Evolutionary conservation across 2,113 vertebrate species (phyloP).

Genomic region (Raja brachyura): DNA sequence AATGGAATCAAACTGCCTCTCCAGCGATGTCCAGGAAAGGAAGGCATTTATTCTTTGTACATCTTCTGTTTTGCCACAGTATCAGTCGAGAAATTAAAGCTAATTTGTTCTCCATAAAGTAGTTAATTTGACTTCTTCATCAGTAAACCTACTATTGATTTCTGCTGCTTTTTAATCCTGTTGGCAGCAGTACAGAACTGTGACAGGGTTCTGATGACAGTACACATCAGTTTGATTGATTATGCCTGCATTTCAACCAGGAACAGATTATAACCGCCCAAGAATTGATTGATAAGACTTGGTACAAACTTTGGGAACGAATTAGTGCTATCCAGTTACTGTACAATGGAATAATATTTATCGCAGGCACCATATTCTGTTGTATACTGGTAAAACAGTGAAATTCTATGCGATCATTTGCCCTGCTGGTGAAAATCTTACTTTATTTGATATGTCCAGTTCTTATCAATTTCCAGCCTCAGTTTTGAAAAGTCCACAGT

Average conservation of each 20-base stretch:
- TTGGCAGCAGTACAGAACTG: not conserved
- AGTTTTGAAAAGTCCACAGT: not conserved
- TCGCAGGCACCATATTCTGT: not conserved
- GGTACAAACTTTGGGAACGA: not conserved
- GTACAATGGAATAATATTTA: not conserved
- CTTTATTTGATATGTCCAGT: not conserved
- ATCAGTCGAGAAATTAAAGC: not conserved
- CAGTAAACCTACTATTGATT: conserved; percentile 12
- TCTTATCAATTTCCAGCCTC: not conserved
- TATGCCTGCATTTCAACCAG: not conserved
- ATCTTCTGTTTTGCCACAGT: not conserved
- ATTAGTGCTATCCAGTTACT: conserved; percentile 10
- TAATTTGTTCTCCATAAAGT: not conserved
- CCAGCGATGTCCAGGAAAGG: not conserved
- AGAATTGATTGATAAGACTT: conserved; percentile 6
- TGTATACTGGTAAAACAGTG: not conserved
- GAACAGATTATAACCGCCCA: conserved; percentile 25
- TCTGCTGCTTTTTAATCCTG: not conserved
- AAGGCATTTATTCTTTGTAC: not conserved
- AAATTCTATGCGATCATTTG: too few relatives aligned
- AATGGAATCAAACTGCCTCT: not conserved
- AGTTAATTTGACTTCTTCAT: not conserved
- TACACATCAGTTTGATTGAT: conserved; percentile 9
- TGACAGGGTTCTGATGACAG: not conserved
- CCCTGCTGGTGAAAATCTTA: not conserved